Evolutionary conservation across 2,113 vertebrate species (phyloP).

Genomic region (Gopherus flavomarginatus): DNA sequence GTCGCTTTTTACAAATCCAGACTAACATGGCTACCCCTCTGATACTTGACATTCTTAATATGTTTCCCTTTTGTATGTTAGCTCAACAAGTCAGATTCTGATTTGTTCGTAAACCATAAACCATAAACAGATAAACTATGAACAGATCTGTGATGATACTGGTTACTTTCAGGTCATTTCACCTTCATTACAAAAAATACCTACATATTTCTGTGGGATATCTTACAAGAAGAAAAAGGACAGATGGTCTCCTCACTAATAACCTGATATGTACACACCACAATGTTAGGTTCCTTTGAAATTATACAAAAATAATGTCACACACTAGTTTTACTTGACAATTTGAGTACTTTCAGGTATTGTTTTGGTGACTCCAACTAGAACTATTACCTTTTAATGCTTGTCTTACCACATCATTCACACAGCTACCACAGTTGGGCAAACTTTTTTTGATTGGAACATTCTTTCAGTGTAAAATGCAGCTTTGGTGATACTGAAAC

Average conservation of each 20-base stretch:
- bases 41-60: neutral
- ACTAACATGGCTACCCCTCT: too few species aligned
- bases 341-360: neutral
- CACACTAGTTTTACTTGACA: neutral
- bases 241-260: neutral
- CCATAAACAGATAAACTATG: neutral
- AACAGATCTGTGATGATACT: neutral
- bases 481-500: neutral
- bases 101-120: neutral
- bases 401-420: neutral
- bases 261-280: neutral
- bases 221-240: neutral
- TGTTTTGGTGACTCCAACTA: neutral
- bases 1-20: too few species aligned
- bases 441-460: neutral
- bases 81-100: neutral
- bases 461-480: neutral
- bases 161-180: neutral
- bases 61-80: neutral
- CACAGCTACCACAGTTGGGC: neutral
- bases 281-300: fast-evolving
- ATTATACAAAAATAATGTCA: neutral
- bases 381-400: neutral
- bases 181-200: neutral
- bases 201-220: neutral